Base-by-base conservation (phyloP, 2,888 invertebrate genomes). In the Lissocephala sabroskyi region DNA sequence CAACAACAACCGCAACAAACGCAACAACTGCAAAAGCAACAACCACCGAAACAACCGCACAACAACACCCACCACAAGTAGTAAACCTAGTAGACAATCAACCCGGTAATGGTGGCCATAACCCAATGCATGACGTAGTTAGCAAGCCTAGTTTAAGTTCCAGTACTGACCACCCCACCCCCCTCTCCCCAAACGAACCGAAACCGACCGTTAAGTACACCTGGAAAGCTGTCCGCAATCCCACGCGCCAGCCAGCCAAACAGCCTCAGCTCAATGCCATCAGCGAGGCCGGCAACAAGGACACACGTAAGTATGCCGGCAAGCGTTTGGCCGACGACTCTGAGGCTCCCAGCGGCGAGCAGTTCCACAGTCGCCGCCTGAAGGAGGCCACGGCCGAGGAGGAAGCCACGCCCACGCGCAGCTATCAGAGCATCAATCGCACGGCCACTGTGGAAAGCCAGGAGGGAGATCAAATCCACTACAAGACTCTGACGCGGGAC, bases 101-200 rank as follows among this genome's bases (percentile, higher is more conserved):
- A 57, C 56, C 48, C 61, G 81, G 79, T 79, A 63, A 62, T 70
- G 62, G 65, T 75, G 57, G 52, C 66, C 65, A 59, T 70, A 66
- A 59, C 68, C 78, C 42, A 62, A 54, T 78, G 80, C 78, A 79
- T 80, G 71, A 56, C 48, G 56, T 74, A 75, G 61, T 55, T 71
- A 74, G 65, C 43, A 43, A 36, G 44, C 42, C 55, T 75, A 65
- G 32, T 49, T 59, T 74, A 70, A 71, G 67, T 55, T 48, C 14
- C 18, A 35, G 19, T 17, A 47, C 11, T 17, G 26, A 46, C 47
- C 14, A 45, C 30, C 35, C 13, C 9, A 41, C 41, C 29, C 29
- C 41, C 9, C n/a, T 14, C 33, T 37, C 40, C 19, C 39, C 52
- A 11, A 19, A 43, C 19, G 49, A 47, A 32, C 17, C 41, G 19